A percentile compares a stretch with the other conserved stretches of the same genome.
Conservation (phyloP, 2,797 vertebrate genomes). For the Fringilla coelebs region DNA sequence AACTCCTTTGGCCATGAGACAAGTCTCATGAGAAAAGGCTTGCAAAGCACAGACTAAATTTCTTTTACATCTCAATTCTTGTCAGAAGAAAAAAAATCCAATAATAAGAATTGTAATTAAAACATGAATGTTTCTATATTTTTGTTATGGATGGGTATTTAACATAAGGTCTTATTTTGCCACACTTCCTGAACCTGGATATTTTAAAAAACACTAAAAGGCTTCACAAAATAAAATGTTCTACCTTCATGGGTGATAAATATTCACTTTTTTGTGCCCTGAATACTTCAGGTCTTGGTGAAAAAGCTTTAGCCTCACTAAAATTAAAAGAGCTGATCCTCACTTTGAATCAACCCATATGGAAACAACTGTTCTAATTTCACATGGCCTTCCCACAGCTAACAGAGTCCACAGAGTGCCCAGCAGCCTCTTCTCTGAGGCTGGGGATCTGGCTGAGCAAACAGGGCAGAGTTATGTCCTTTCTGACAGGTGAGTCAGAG, state of each 20-base stretch:
- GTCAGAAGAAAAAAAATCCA: not conserved
- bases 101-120: not conserved
- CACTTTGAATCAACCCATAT: fast-evolving
- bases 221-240: not conserved
- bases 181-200: not conserved
- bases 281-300: not conserved
- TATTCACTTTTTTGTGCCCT: not conserved
- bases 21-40: not conserved
- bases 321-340: not conserved
- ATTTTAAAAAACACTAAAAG: not conserved
- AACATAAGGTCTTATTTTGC: not conserved
- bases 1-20: not conserved
- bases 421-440: not conserved
- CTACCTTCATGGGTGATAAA: not conserved
- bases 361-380: not conserved
- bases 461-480: not conserved
- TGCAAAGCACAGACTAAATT: not conserved
- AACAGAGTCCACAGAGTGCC: not conserved
- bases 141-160: not conserved
- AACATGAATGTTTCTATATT: not conserved
- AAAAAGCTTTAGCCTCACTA: not conserved
- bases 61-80: not conserved
- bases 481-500: constrained; percentile 9
- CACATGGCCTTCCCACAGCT: fast-evolving
- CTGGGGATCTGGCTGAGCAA: not conserved